Conservation (phyloP, 2,797 vertebrate genomes). For the Apogon talboti region DNA sequence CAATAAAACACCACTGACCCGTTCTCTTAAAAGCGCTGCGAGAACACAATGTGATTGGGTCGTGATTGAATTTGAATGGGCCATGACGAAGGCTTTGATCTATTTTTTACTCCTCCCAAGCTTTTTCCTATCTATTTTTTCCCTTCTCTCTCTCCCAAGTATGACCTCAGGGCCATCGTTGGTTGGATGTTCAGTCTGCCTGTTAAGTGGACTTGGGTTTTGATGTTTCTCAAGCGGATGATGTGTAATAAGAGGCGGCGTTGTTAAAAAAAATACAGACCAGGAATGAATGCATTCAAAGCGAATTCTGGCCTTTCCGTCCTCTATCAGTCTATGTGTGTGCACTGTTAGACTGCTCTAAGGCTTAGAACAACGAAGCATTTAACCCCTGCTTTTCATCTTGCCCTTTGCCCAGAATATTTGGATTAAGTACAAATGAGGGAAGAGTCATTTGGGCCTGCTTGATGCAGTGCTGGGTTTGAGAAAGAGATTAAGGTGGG, state of each 20-base stretch:
- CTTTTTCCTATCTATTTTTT: constrained; percentile 36
- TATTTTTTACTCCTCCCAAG: constrained; percentile 71
- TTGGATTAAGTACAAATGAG: constrained; percentile 78
- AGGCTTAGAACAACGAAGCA: constrained; percentile 41
- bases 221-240: constrained; percentile 14
- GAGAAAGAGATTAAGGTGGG: constrained; percentile 58
- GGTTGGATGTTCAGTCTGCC: constrained; percentile 68
- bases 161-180: constrained; percentile 71
- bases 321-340: constrained; percentile 12
- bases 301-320: neutral
- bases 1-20: constrained; percentile 87
- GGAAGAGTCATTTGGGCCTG: constrained; percentile 60
- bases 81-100: constrained; percentile 86
- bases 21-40: constrained; percentile 83
- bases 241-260: neutral
- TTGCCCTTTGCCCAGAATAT: constrained; percentile 60
- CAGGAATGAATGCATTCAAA: constrained; percentile 17
- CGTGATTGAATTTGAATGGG: constrained; percentile 88
- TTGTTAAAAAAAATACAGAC: constrained; percentile 26
- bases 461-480: constrained; percentile 40
- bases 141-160: constrained; percentile 56
- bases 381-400: constrained; percentile 70
- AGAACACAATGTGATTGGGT: constrained; percentile 86
- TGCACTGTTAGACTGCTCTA: constrained; percentile 13
- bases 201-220: constrained; percentile 37